These are phyloP conservation scores for Tetrapedia diversipes DNA, from an alignment of 2,888 invertebrate species.

Conservation along the genomic window DNA sequence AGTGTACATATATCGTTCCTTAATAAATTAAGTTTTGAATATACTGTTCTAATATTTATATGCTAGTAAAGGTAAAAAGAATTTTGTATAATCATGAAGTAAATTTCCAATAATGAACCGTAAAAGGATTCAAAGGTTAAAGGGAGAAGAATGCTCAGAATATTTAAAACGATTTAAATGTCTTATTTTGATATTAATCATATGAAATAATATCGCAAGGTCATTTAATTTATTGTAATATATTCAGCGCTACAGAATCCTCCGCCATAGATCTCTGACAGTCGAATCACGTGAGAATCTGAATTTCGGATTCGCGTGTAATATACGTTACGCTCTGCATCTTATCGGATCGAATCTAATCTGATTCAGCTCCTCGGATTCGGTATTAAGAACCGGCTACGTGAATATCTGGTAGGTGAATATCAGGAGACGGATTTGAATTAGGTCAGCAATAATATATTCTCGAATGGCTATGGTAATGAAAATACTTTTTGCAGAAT, in stretches of 20 bases:
- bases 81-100: too few species aligned
- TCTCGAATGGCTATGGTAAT: not conserved
- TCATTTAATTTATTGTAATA: not conserved
- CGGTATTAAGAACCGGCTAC: slow-evolving; percentile 8
- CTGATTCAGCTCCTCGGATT: not conserved
- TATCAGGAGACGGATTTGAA: not conserved
- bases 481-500: too few species aligned
- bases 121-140: too few species aligned
- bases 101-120: too few species aligned
- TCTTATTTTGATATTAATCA: not conserved
- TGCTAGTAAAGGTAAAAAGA: too few species aligned
- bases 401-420: not conserved
- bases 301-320: slow-evolving; percentile 23
- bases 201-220: not conserved
- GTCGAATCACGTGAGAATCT: slow-evolving; percentile 32
- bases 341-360: slow-evolving; percentile 13
- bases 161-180: not conserved
- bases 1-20: too few species aligned
- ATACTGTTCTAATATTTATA: too few species aligned
- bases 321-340: not conserved
- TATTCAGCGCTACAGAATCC: not conserved
- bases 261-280: slow-evolving; percentile 1
- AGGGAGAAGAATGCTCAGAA: too few species aligned
- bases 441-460: not conserved
- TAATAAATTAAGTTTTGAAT: too few species aligned